Evolutionary conservation across 2,888 invertebrate genomes (phyloP).

Genomic region (Syrphus vitripennis): DNA sequence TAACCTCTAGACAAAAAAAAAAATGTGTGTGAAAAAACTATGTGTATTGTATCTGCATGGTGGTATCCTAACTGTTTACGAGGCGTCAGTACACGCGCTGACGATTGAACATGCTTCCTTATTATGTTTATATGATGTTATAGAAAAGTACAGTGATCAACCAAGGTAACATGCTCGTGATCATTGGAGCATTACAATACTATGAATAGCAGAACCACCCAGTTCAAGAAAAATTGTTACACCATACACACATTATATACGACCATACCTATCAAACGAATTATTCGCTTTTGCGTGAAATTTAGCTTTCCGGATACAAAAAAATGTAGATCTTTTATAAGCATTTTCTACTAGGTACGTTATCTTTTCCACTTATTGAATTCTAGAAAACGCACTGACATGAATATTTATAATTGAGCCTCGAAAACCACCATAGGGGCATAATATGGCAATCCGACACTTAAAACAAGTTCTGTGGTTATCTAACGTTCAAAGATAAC

Average conservation of each 20-base stretch:
- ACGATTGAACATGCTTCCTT: conserved; percentile 51
- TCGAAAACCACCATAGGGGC: conserved; percentile 34
- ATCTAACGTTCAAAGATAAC: conserved; percentile 35
- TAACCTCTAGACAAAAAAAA: background rate
- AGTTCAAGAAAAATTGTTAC: conserved; percentile 31
- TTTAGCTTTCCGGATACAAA: conserved; percentile 27
- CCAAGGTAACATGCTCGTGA: conserved; percentile 33
- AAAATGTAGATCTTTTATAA: background rate
- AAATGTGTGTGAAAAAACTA: conserved; percentile 25
- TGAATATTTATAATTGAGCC: conserved; percentile 61
- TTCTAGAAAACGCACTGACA: conserved; percentile 53
- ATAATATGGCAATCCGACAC: background rate
- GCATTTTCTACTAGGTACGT: conserved; percentile 26
- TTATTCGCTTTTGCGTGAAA: conserved; percentile 41
- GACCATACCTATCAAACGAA: background rate
- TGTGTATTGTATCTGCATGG: conserved; percentile 33
- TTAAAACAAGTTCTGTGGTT: conserved; percentile 1
- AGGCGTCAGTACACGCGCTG: conserved; percentile 65
- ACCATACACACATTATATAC: background rate
- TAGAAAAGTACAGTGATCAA: background rate
- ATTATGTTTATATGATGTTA: background rate
- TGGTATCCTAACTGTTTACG: conserved; percentile 62
- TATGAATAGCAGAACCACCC: conserved; percentile 2
- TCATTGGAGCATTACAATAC: conserved; percentile 59
- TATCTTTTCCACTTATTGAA: background rate